Conservation (phyloP, 1,140 invertebrate species). For the Schlechtendalia chinensis region DNA sequence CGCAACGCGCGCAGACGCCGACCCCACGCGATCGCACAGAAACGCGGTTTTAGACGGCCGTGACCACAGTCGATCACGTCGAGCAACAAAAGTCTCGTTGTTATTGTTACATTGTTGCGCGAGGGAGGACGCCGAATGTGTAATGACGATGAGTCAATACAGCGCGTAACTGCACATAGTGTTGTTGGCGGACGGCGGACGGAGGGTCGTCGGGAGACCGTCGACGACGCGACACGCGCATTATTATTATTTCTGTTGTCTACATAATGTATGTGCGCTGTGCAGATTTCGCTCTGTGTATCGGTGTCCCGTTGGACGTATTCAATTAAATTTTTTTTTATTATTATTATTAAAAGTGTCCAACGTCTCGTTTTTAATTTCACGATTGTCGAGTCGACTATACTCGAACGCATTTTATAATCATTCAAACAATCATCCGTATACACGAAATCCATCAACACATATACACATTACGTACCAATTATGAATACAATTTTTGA, state of each 20-base stretch:
- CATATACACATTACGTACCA: too few relatives aligned
- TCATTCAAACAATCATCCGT: neutral
- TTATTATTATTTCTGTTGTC: neutral
- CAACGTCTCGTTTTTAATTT: neutral
- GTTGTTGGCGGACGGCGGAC: neutral
- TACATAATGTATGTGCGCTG: neutral
- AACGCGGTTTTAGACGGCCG: neutral
- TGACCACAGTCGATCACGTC: conserved; percentile 18
- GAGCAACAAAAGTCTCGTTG: conserved; percentile 21
- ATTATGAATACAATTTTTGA: too few relatives aligned
- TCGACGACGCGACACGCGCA: neutral
- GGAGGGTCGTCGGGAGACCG: neutral
- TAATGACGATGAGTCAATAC: conserved; percentile 17
- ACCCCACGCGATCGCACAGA: neutral
- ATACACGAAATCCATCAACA: neutral
- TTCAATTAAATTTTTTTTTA: neutral
- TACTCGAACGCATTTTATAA: neutral
- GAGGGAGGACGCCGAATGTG: conserved; percentile 11
- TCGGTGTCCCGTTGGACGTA: neutral
- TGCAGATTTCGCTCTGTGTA: too few relatives aligned
- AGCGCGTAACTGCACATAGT: neutral
- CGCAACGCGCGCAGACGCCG: neutral
- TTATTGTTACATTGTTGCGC: too few relatives aligned
- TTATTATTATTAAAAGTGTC: neutral
- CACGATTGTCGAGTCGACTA: neutral